A percentile compares a stretch with the other conserved stretches of the same genome.
These are phyloP conservation scores for Palaemon carinicauda DNA, from an alignment of 1,140 invertebrate species.

Conservation along the genomic window DNA sequence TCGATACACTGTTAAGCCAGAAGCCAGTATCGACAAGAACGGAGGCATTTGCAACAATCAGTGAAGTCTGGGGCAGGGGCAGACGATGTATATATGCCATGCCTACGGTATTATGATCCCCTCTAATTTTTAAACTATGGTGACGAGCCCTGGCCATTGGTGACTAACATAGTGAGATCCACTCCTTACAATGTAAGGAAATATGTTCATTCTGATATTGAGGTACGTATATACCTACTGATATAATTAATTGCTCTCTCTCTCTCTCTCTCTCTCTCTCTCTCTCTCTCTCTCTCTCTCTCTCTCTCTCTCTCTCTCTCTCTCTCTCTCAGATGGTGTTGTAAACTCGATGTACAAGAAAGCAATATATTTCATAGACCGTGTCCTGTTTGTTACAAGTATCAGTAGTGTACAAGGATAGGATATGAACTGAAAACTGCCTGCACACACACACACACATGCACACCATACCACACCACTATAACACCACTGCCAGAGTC, in stretches of 20 bases:
- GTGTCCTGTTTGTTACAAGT: too few species aligned
- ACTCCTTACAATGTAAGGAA: not conserved
- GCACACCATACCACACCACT: too few species aligned
- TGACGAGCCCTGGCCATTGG: not conserved
- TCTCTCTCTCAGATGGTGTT: too few species aligned
- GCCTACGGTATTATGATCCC: not conserved
- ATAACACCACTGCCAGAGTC: too few species aligned
- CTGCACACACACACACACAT: too few species aligned
- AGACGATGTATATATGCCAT: not conserved
- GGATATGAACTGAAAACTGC: too few species aligned
- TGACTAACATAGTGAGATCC: not conserved
- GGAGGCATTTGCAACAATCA: not conserved
- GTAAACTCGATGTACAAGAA: too few species aligned
- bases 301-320: too few species aligned
- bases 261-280: not conserved
- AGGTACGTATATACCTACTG: conserved; percentile 1
- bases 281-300: too few species aligned
- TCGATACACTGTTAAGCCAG: not conserved
- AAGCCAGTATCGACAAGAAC: not conserved
- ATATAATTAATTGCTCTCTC: too few species aligned
- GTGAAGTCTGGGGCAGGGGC: conserved; percentile 7
- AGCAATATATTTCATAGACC: too few species aligned
- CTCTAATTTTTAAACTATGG: not conserved
- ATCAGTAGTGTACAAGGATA: too few species aligned
- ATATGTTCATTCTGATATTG: not conserved